Evolutionary conservation across 1,140 invertebrate species (phyloP).

Genomic region (Lasioglossum albipes): DNA sequence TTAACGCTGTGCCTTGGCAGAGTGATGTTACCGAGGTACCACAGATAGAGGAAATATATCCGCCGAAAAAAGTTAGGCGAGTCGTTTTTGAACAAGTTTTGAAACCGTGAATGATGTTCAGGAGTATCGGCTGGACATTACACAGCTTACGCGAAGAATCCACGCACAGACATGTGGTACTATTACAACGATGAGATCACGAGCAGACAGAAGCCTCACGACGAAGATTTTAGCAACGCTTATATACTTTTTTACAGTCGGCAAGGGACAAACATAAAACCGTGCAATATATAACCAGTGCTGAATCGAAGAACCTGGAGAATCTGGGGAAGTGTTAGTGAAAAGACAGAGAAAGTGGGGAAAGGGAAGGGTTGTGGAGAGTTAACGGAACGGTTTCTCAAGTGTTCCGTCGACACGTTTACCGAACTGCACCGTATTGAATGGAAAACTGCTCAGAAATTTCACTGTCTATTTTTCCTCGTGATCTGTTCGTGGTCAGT

Average conservation of each 20-base stretch:
- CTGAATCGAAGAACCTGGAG: slow-evolving; percentile 51
- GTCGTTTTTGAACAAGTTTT: neutral
- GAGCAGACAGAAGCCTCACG: slow-evolving; percentile 81
- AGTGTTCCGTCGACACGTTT: slow-evolving; percentile 18
- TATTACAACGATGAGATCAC: slow-evolving; percentile 86
- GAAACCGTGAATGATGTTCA: slow-evolving; percentile 56
- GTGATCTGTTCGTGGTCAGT: slow-evolving; percentile 12
- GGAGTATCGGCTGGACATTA: slow-evolving; percentile 86
- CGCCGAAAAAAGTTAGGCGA: no score
- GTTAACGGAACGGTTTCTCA: slow-evolving; percentile 16
- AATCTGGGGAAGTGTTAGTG: slow-evolving; percentile 37
- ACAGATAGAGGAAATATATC: no score
- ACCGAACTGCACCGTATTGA: neutral
- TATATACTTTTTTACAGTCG: slow-evolving; percentile 87
- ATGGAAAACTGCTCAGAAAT: slow-evolving; percentile 28
- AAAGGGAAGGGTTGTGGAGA: slow-evolving; percentile 15
- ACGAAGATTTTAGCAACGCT: slow-evolving; percentile 84
- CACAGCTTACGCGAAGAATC: slow-evolving; percentile 85
- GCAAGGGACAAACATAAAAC: slow-evolving; percentile 80
- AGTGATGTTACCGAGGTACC: no score
- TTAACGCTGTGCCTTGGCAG: no score
- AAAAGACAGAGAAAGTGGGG: slow-evolving; percentile 11
- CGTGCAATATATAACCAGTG: slow-evolving; percentile 77
- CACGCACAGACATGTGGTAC: slow-evolving; percentile 83
- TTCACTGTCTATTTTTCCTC: slow-evolving; percentile 30